Evolutionary conservation across 2,888 invertebrate genomes (phyloP), one percentile per base, ranked within the genome.

Genomic region (Melanophora roralis): DNA sequence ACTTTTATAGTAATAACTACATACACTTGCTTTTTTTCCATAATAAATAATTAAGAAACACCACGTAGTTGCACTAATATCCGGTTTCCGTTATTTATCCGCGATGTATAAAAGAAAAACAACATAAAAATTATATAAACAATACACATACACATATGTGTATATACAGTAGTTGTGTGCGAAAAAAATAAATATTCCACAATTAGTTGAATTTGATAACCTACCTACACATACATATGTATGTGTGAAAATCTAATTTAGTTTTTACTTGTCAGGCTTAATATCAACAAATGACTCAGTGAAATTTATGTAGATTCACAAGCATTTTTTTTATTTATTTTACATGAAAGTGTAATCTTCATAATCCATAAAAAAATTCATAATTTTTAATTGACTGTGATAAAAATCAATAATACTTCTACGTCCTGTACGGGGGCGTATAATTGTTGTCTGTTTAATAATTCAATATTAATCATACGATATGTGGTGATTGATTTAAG

Each of bases 401-500:
- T 23, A 23, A 60, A 38, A 75, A 62, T 62, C 53, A 62, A 62
- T 75, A 75, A 32, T 5, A 27, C 27, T 62, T 16, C 62, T 60
- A 45, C 23, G 51, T 16, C 14, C 7, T 5, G 36, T 36, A 8
- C 21, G 6, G 47, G 36, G 27, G 68, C 75, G 68, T 68, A 75
- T 75, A 45, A 55, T 55, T 55, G 9, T 32, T 68, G 1, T 23
- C 0, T 19, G 9, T 45, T 59, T 14, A 57, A 16, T 49, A 32
- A 38, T 11, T 49, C 2, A 34, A 43, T 65, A 59, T 51, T 23
- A 59, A 38, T 16, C 51, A 59, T 51, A 67, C 55, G 55, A 14
- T 9, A 7, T 27, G 19, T 34, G 19, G 16, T 11, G 32, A 1
- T 3, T 27, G 12, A 12, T 49, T 49, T n/a, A n/a, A n/a, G n/a